Evolutionary conservation across 2,113 vertebrate genomes (phyloP).

Genomic region (Nycticryphes semicollaris): DNA sequence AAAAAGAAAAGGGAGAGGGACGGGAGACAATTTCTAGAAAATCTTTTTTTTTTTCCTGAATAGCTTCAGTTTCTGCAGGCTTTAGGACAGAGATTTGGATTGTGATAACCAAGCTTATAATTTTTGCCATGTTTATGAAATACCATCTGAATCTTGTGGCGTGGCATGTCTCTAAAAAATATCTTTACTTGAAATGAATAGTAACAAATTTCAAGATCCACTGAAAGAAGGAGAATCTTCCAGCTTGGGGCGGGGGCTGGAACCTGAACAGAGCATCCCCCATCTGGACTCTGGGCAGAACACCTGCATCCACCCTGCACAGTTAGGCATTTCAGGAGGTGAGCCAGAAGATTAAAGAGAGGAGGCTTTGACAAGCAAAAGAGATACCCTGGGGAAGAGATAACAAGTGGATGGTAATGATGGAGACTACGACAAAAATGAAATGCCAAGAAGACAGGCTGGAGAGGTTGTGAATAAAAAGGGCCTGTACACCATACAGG

Average conservation of each 20-base stretch:
- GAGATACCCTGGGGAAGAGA: background rate
- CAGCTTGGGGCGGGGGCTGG: background rate
- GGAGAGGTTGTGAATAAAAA: background rate
- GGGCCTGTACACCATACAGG: too few relatives aligned
- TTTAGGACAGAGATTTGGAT: background rate
- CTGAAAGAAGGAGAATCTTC: background rate
- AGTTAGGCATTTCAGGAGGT: background rate
- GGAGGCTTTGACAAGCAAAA: background rate
- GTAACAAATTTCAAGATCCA: background rate
- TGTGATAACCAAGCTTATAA: background rate
- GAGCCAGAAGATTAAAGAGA: background rate
- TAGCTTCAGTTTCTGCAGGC: background rate
- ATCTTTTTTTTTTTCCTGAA: background rate
- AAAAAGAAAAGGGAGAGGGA: accelerated
- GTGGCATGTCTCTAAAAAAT: background rate
- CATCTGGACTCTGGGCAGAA: background rate
- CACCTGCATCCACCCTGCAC: background rate
- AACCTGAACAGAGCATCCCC: background rate
- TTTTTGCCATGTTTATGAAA: background rate
- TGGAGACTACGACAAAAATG: background rate
- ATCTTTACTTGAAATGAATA: background rate
- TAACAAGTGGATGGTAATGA: background rate
- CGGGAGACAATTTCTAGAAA: background rate
- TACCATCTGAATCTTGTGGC: background rate
- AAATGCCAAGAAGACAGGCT: background rate